Conservation (phyloP, 2,797 vertebrate genomes). For the Chiroxiphia lanceolata region DNA sequence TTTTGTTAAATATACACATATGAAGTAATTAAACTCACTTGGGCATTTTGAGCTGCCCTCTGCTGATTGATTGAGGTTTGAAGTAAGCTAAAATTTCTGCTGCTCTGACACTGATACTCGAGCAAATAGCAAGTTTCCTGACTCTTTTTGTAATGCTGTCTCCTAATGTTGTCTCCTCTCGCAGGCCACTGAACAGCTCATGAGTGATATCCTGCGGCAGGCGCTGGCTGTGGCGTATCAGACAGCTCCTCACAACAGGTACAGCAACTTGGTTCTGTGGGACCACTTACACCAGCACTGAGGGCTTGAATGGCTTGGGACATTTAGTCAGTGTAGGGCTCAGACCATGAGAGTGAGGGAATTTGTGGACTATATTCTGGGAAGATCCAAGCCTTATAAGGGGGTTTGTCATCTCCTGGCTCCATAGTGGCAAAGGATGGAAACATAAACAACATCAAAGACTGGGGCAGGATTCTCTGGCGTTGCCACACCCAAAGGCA, state of each 20-base stretch:
- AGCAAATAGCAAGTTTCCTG: not conserved
- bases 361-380: not conserved
- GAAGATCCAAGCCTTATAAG: not conserved
- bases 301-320: not conserved
- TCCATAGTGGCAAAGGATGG: not conserved
- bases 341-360: not conserved
- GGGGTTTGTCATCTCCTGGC: not conserved
- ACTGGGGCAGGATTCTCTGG: not conserved
- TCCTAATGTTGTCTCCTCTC: not conserved
- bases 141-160: not conserved
- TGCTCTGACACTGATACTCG: not conserved
- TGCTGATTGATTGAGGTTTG: not conserved
- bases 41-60: not conserved
- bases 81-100: not conserved
- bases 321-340: not conserved
- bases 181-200: constrained; percentile 93
- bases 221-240: constrained; percentile 87
- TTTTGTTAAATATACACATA: not conserved
- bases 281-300: not conserved
- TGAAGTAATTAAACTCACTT: not conserved
- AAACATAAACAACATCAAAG: not conserved
- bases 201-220: constrained; percentile 91
- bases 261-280: not conserved
- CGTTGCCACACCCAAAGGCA: not conserved
- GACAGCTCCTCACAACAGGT: constrained; percentile 93